Base-by-base conservation (phyloP, 2,888 invertebrate genomes). In the Ichneumon xanthorius region DNA sequence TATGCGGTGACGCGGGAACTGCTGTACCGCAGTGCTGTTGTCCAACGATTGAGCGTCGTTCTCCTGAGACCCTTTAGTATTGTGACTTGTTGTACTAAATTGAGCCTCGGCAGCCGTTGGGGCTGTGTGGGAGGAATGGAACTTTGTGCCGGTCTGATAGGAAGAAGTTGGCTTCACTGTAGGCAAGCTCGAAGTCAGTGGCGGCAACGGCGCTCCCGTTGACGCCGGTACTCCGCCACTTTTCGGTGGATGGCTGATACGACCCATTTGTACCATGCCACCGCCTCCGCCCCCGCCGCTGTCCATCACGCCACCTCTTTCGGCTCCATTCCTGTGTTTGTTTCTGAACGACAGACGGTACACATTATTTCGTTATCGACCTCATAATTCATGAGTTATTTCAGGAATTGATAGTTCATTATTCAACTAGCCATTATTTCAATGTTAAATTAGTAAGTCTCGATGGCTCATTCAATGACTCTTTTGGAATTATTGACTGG, bases 61-160 rank as follows among this genome's bases (percentile, higher is more conserved):
- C 58, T 92, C 91, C 68, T 89, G 90, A 71, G 89, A 84, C 72
- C 87, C 89, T 85, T 91, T 92, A 26, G 87, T 72, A 68, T 90
- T 71, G 78, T 86, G 85, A 83, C 83, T 86, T 71, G 84, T 86
- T 71, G 77, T 80, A 53, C 76, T 76, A 63, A 86, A 88, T 63
- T 86, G 88, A 65, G 85, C 19, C 82, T 88, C 88, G 77, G 78
- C 86, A 11, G 82, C 48, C 61, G 65, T 50, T 14, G 86, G 55
- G 26, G 61, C 82, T 81, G 89, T 75, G 85, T 93, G 93, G 82
- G 93, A 92, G 90, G 93, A 92, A 91, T 93, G 93, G 91, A 92
- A 93, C 92, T 93, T 94, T 92, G 92, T 92, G 92, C 93, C 93
- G 87, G 90, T 86, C 87, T 92, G 91, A 83, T 93, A 93, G 92